phyloP scores from a whole-genome alignment of 2,113 vertebrate genomes.

The Phrynosoma blainvillii region DNA sequence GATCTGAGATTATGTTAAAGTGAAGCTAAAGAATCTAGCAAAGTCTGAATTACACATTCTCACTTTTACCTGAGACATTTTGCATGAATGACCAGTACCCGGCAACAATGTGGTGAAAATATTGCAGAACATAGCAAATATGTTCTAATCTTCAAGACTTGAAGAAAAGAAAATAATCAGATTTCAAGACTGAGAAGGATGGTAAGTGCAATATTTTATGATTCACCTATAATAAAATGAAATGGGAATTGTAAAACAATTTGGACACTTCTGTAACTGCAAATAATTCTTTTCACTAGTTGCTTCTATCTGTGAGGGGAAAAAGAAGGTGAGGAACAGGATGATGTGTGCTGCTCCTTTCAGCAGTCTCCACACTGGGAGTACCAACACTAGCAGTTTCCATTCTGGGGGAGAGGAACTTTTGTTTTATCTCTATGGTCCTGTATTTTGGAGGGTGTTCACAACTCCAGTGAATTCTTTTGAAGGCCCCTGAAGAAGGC shows the following conservation, averaged over 20 bases:
- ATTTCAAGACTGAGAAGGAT: not conserved
- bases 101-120: not conserved
- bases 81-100: not conserved
- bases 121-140: not conserved
- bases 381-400: no score
- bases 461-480: no score
- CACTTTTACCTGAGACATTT: constrained; percentile 5
- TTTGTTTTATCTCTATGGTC: no score
- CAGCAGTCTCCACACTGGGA: not conserved
- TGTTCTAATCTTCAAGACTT: not conserved
- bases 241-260: not conserved
- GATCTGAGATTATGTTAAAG: constrained; percentile 11
- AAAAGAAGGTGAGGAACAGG: no score
- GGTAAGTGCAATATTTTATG: not conserved
- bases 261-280: not conserved
- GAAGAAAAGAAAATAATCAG: not conserved
- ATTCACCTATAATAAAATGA: not conserved
- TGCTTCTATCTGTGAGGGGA: not conserved
- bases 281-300: not conserved
- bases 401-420: no score
- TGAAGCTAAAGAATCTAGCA: not conserved
- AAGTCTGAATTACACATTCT: constrained; percentile 22
- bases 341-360: no score
- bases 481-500: no score
- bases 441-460: no score